A percentile compares a stretch with the other conserved stretches of the same genome.
Conservation (phyloP, 2,888 invertebrate species). For the Liposcelis brunnea region DNA sequence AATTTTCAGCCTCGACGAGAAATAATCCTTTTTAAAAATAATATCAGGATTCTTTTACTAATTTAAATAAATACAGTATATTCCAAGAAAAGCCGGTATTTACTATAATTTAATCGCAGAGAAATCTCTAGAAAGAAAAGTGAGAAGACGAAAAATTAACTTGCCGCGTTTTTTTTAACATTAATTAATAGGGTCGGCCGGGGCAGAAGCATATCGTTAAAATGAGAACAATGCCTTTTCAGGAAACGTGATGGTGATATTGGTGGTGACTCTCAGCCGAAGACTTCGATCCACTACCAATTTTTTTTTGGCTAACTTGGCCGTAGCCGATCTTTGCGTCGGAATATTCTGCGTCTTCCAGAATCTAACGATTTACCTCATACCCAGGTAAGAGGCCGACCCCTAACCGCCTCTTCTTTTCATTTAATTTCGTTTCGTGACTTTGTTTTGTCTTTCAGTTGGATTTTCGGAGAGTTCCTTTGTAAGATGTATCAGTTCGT, state of each 20-base stretch:
- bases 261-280: conserved; percentile 67
- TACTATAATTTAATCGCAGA: no score
- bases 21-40: no score
- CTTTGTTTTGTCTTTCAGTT: conserved; percentile 49
- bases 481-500: conserved; percentile 87
- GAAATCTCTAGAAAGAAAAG: no score
- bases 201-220: no score
- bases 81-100: no score
- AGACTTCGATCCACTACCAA: conserved; percentile 76
- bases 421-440: neutral
- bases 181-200: no score
- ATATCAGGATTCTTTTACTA: no score
- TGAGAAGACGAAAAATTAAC: no score
- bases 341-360: conserved; percentile 84
- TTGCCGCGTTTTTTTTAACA: no score
- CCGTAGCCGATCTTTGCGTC: conserved; percentile 82
- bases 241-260: conserved; percentile 76
- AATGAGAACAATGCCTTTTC: no score
- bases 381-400: conserved; percentile 41
- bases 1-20: no score
- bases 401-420: neutral
- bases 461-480: conserved; percentile 67
- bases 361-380: conserved; percentile 65
- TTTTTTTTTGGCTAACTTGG: conserved; percentile 79
- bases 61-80: no score